A percentile compares a stretch with the other conserved stretches of the same genome.
Evolutionary conservation across 1,140 invertebrate species (phyloP).

Genomic region (Archivesica marissinica): DNA sequence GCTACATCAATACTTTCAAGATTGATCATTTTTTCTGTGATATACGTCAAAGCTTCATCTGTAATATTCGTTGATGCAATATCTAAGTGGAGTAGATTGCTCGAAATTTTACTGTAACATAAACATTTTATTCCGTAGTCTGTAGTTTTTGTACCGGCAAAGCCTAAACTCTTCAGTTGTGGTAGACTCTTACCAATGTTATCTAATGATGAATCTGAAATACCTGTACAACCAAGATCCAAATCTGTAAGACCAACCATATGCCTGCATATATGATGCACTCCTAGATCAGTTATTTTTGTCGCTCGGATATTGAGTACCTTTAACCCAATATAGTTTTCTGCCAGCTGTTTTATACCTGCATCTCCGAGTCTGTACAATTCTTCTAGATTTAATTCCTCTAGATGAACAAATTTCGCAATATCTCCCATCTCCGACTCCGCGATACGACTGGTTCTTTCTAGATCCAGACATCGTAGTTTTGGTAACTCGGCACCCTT

Average conservation of each 20-base stretch:
- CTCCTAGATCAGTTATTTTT: conserved; percentile 29
- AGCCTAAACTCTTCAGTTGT: background rate
- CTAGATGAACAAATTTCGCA: conserved; percentile 20
- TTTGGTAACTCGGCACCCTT: conserved; percentile 23
- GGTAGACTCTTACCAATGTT: background rate
- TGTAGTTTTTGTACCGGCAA: background rate
- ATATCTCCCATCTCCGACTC: conserved; percentile 24
- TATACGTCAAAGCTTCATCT: background rate
- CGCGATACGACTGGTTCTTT: conserved; percentile 7
- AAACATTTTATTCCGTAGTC: conserved; percentile 6
- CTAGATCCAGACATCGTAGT: conserved; percentile 24
- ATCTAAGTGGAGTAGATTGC: background rate
- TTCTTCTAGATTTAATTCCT: conserved; percentile 42
- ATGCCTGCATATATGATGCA: conserved; percentile 48
- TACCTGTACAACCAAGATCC: background rate
- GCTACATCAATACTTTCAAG: background rate
- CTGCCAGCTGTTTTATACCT: conserved; percentile 27
- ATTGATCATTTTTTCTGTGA: conserved; percentile 17
- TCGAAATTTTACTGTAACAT: background rate
- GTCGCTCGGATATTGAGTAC: background rate
- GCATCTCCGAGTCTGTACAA: conserved; percentile 44
- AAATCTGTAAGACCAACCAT: conserved; percentile 24
- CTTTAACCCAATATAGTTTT: conserved; percentile 34
- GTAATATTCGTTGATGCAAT: conserved; percentile 11
- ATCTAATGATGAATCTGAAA: conserved; percentile 5